Evolutionary conservation across 2,888 invertebrate species (phyloP).

Genomic region (Nipponacmea schrenckii): DNA sequence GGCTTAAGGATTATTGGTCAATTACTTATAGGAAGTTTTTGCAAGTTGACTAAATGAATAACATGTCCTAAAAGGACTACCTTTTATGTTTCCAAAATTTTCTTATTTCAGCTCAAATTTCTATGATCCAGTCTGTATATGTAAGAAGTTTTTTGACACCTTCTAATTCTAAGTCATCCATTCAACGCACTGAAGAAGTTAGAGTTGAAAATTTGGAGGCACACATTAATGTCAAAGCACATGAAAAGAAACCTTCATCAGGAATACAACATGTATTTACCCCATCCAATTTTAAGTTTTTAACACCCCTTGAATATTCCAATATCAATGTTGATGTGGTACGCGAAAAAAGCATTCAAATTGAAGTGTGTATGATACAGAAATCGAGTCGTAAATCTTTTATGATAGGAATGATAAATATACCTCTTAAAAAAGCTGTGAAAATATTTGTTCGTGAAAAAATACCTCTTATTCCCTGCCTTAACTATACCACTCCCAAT

Average conservation of each 20-base stretch:
- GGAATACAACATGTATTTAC: slow-evolving; percentile 48
- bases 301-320: slow-evolving; percentile 54
- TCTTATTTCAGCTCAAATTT: slow-evolving; percentile 52
- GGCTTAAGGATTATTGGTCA: no score
- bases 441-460: slow-evolving; percentile 55
- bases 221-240: slow-evolving; percentile 23
- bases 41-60: no score
- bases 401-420: slow-evolving; percentile 53
- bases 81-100: slow-evolving; percentile 20
- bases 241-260: slow-evolving; percentile 15
- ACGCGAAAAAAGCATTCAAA: slow-evolving; percentile 46
- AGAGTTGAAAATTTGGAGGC: slow-evolving; percentile 43
- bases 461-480: slow-evolving; percentile 54
- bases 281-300: slow-evolving; percentile 49
- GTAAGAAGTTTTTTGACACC: slow-evolving; percentile 59
- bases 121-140: slow-evolving; percentile 61
- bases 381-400: slow-evolving; percentile 52
- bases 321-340: slow-evolving; percentile 49
- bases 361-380: slow-evolving; percentile 61
- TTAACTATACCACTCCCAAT: slow-evolving; percentile 57
- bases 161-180: slow-evolving; percentile 52
- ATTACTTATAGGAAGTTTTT: no score
- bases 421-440: slow-evolving; percentile 54
- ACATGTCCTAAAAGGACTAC: no score
- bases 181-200: slow-evolving; percentile 61